Conservation (phyloP, 2,797 vertebrate species). For the Amazonetta brasiliensis region DNA sequence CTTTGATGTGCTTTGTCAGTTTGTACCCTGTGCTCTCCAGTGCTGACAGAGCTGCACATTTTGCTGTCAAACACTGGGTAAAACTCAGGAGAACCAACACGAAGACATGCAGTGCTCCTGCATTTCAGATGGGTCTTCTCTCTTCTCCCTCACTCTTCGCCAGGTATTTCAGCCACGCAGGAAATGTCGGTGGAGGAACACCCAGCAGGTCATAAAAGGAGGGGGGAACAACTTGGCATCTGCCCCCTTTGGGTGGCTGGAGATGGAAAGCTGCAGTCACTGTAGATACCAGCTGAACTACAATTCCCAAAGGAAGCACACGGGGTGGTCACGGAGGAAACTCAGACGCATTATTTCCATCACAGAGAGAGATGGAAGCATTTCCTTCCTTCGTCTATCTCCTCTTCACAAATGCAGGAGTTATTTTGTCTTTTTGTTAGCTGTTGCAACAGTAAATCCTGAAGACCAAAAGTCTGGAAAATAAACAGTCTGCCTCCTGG, state of each 20-base stretch:
- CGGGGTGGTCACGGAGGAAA: background rate
- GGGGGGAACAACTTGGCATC: background rate
- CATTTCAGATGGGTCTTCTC: background rate
- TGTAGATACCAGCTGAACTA: background rate
- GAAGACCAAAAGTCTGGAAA: background rate
- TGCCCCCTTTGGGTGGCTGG: background rate
- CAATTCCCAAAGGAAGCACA: conserved; percentile 6
- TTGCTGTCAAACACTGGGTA: background rate
- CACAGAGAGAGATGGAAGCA: background rate
- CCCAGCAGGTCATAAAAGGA: background rate
- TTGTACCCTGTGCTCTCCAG: background rate
- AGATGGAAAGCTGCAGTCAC: background rate
- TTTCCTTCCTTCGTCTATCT: background rate
- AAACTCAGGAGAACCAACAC: background rate
- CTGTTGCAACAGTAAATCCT: background rate
- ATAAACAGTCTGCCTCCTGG: background rate
- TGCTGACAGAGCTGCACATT: background rate
- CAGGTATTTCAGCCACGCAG: background rate
- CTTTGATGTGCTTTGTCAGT: background rate
- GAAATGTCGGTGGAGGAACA: background rate
- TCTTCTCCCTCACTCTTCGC: background rate
- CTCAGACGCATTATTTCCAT: background rate
- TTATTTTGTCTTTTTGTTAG: background rate
- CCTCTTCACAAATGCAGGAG: background rate
- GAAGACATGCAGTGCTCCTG: background rate